Evolutionary conservation across 2,888 invertebrate species (phyloP).

Genomic region (Drosophila siamana): DNA sequence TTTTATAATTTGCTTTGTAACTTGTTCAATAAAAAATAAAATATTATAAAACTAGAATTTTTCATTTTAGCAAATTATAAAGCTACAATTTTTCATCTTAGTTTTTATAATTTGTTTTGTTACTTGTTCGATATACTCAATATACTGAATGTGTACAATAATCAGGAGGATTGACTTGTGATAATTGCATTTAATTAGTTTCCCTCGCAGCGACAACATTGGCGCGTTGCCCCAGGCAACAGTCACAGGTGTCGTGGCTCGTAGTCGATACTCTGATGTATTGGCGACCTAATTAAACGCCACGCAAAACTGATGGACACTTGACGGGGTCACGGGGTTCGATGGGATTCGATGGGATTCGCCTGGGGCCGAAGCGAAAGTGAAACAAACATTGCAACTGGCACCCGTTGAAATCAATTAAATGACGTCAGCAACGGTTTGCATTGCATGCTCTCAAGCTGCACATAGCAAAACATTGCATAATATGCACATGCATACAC

Average conservation of each 20-base stretch:
- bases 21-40: no score
- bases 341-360: neutral
- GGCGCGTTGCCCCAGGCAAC: neutral
- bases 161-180: neutral
- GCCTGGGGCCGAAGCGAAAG: neutral
- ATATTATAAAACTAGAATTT: no score
- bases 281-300: neutral
- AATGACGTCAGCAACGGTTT: conserved; percentile 53
- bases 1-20: no score
- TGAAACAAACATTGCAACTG: conserved; percentile 20
- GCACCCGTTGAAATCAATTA: conserved; percentile 56
- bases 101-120: no score
- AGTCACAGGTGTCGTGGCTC: neutral
- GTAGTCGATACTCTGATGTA: neutral
- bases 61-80: no score
- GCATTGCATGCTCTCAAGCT: conserved; percentile 49
- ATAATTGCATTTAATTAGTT: neutral
- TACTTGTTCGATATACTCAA: no score
- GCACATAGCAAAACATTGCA: conserved; percentile 38
- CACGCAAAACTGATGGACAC: conserved; percentile 1
- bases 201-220: no score
- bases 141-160: neutral
- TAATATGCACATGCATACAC: conserved; percentile 16
- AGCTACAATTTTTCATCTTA: no score
- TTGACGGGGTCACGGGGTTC: neutral